Evolutionary conservation across 2,113 vertebrate genomes (phyloP).

Genomic region (Hoplias malabaricus): DNA sequence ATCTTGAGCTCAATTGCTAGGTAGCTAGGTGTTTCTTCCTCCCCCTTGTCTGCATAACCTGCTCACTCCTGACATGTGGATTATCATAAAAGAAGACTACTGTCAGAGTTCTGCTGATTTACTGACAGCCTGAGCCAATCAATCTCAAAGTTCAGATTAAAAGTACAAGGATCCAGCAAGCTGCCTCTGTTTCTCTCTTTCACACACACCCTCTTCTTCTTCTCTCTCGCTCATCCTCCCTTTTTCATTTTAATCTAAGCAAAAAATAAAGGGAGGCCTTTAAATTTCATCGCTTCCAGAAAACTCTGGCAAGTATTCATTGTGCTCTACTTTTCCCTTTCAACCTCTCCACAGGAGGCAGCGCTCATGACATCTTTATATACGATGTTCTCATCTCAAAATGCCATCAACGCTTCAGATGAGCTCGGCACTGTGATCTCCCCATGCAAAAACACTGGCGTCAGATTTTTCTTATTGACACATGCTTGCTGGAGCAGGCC

Average conservation of each 20-base stretch:
- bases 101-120: slow-evolving; percentile 63
- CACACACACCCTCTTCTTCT: slow-evolving; percentile 32
- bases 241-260: slow-evolving; percentile 77
- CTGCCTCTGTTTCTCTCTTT: slow-evolving; percentile 45
- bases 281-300: slow-evolving; percentile 78
- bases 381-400: slow-evolving; percentile 82
- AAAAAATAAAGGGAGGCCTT: slow-evolving; percentile 75
- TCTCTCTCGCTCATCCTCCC: slow-evolving; percentile 24
- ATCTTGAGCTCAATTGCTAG: slow-evolving; percentile 59
- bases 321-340: slow-evolving; percentile 75
- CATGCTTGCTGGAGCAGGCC: slow-evolving; percentile 63
- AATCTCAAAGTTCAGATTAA: slow-evolving; percentile 72
- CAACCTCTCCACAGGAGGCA: slow-evolving; percentile 79
- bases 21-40: slow-evolving; percentile 43
- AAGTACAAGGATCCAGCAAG: slow-evolving; percentile 59
- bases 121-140: slow-evolving; percentile 64
- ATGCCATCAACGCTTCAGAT: slow-evolving; percentile 83
- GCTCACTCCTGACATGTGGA: slow-evolving; percentile 59
- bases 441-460: slow-evolving; percentile 79
- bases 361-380: slow-evolving; percentile 83
- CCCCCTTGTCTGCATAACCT: slow-evolving; percentile 49
- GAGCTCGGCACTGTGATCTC: slow-evolving; percentile 78
- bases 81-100: slow-evolving; percentile 72
- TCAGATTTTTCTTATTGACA: slow-evolving; percentile 81
- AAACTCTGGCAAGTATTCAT: slow-evolving; percentile 79